Percentiles rank a stretch among this genome's conserved stretches.
These are phyloP conservation scores for Atethmia centrago DNA, from an alignment of 2,888 invertebrate genomes.

Conservation along the genomic window DNA sequence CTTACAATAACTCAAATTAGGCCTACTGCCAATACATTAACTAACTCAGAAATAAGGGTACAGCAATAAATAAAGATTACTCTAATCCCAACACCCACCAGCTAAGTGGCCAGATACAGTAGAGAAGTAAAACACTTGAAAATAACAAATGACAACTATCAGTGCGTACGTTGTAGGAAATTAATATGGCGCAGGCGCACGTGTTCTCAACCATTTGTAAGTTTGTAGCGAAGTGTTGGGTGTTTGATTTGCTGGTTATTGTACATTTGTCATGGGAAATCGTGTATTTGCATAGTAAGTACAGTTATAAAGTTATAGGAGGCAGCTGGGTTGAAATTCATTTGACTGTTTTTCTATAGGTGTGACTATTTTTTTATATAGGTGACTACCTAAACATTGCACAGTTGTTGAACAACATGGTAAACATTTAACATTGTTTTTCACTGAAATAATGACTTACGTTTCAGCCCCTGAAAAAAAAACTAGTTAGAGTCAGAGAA, in stretches of 20 bases:
- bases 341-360: background rate
- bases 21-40: slow-evolving; percentile 47
- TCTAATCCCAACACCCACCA: slow-evolving; percentile 72
- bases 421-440: too few species aligned
- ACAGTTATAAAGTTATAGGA: background rate
- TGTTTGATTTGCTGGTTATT: slow-evolving; percentile 51
- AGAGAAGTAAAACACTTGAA: slow-evolving; percentile 74
- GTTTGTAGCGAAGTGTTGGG: slow-evolving; percentile 52
- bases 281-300: slow-evolving; percentile 7
- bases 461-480: too few species aligned
- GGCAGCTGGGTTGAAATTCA: background rate
- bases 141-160: slow-evolving; percentile 81
- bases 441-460: too few species aligned
- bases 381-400: too few species aligned
- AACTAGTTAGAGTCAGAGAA: too few species aligned
- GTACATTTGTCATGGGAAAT: slow-evolving; percentile 36
- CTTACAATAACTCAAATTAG: slow-evolving; percentile 24
- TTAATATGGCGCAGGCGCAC: slow-evolving; percentile 84
- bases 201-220: slow-evolving; percentile 65
- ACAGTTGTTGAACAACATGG: too few species aligned
- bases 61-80: slow-evolving; percentile 63
- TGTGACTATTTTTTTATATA: too few species aligned
- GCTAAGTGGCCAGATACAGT: slow-evolving; percentile 68
- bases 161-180: slow-evolving; percentile 78
- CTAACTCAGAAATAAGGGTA: slow-evolving; percentile 47